These are phyloP conservation scores for Thunnus albacares DNA, from an alignment of 2,797 vertebrate genomes.

Conservation along the genomic window DNA sequence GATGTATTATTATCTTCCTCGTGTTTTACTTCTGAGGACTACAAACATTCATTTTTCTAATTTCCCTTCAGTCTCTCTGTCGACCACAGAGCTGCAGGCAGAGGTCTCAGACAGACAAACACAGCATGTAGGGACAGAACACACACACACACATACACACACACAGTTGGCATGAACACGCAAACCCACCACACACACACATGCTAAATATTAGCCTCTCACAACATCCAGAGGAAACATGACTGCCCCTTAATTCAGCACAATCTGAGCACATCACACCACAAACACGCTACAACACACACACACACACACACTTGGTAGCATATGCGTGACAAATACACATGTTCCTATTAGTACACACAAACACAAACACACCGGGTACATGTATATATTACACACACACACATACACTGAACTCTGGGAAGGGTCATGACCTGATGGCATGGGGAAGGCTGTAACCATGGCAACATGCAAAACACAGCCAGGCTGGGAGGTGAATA, in stretches of 20 bases:
- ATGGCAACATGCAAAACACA: constrained; percentile 34
- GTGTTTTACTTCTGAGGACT: constrained; percentile 27
- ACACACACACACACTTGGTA: neutral
- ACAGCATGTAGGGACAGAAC: neutral
- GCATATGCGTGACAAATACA: constrained; percentile 5
- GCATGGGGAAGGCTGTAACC: constrained; percentile 12
- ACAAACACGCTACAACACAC: constrained; percentile 21
- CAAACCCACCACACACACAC: constrained; percentile 48
- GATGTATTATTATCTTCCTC: neutral
- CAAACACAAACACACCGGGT: neutral
- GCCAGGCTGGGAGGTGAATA: neutral
- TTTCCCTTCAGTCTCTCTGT: constrained; percentile 26
- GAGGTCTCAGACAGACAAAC: constrained; percentile 25
- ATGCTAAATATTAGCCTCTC: constrained; percentile 46
- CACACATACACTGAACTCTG: constrained; percentile 10
- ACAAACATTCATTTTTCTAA: constrained; percentile 25
- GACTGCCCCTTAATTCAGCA: constrained; percentile 22
- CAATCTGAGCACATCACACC: constrained; percentile 19
- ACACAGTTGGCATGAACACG: constrained; percentile 1
- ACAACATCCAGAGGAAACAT: constrained; percentile 27
- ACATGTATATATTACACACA: neutral
- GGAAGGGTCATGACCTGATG: constrained; percentile 41
- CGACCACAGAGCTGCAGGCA: constrained; percentile 6
- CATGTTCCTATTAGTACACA: constrained; percentile 1
- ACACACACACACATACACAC: constrained; percentile 1